A percentile compares a stretch with the other conserved stretches of the same genome.
These are phyloP conservation scores for Drosophila erecta DNA, from an alignment of 1,140 invertebrate genomes.

Conservation along the genomic window DNA sequence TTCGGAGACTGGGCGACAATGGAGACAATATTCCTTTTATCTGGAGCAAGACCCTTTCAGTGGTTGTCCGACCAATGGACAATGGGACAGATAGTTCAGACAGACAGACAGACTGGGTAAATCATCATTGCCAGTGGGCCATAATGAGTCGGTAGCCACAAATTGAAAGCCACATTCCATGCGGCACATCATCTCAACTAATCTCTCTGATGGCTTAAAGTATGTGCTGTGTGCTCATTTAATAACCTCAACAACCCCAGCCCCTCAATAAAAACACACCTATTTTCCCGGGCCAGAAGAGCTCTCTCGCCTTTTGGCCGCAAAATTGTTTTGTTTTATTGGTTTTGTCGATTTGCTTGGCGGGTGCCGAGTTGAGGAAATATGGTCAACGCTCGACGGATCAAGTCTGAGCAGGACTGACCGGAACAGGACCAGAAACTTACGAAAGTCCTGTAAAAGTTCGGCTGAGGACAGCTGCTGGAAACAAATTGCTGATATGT, in stretches of 20 bases:
- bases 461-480: conserved; percentile 61
- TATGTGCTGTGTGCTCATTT: conserved; percentile 13
- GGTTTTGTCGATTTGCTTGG: conserved; percentile 67
- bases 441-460: conserved; percentile 18
- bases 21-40: conserved; percentile 56
- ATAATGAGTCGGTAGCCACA: conserved; percentile 12
- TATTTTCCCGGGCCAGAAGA: not conserved
- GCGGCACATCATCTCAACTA: not conserved
- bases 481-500: conserved; percentile 80
- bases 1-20: conserved; percentile 25
- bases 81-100: not conserved
- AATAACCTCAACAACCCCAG: conserved; percentile 18
- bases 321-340: conserved; percentile 65
- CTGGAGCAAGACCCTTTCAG: conserved; percentile 30
- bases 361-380: conserved; percentile 47
- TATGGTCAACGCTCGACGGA: conserved; percentile 43
- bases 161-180: conserved; percentile 15
- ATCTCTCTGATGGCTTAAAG: not conserved
- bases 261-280: not conserved
- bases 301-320: not conserved
- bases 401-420: conserved; percentile 43
- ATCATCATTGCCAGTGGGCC: conserved; percentile 5
- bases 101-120: not conserved
- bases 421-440: not conserved
- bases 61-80: not conserved